These are phyloP conservation scores for Hyperoplus immaculatus DNA, from an alignment of 2,797 vertebrate genomes.

Conservation along the genomic window DNA sequence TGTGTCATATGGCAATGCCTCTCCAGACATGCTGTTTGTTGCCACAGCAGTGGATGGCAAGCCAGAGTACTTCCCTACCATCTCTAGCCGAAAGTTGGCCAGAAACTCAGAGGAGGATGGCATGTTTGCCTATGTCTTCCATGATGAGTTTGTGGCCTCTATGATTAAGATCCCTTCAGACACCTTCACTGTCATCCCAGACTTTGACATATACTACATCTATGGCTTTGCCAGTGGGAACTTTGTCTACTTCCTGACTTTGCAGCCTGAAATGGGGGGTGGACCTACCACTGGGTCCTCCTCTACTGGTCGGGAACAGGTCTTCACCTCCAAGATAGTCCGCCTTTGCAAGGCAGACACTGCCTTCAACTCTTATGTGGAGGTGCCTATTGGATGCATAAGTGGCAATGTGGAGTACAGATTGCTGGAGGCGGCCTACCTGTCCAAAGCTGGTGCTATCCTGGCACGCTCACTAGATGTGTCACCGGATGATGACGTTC, in stretches of 20 bases:
- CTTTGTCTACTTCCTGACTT: constrained; percentile 97
- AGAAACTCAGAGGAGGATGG: constrained; percentile 97
- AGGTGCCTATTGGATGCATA: constrained; percentile 96
- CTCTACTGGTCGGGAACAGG: constrained; percentile 94
- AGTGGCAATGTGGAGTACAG: constrained; percentile 95
- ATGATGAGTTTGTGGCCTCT: constrained; percentile 98
- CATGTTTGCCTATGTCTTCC: constrained; percentile 99
- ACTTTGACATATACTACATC: constrained; percentile 99
- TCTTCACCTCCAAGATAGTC: constrained; percentile 98
- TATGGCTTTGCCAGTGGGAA: constrained; percentile 98
- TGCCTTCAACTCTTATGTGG: constrained; percentile 97
- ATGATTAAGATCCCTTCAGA: constrained; percentile 99
- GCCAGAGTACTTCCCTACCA: constrained; percentile 98
- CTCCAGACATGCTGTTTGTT: constrained; percentile 96
- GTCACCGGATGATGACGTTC: constrained; percentile 91
- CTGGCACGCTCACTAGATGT: constrained; percentile 91
- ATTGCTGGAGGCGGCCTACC: constrained; percentile 95
- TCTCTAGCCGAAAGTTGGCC: constrained; percentile 96
- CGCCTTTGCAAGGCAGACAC: constrained; percentile 97
- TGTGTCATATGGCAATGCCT: constrained; percentile 92
- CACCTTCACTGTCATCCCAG: constrained; percentile 97
- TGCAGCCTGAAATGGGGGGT: constrained; percentile 97
- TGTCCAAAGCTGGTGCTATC: constrained; percentile 94
- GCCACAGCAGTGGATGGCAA: constrained; percentile 98
- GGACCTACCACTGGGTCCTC: constrained; percentile 88